phyloP scores from a whole-genome alignment of 2,797 vertebrate species.

The Simalia tracyae region DNA sequence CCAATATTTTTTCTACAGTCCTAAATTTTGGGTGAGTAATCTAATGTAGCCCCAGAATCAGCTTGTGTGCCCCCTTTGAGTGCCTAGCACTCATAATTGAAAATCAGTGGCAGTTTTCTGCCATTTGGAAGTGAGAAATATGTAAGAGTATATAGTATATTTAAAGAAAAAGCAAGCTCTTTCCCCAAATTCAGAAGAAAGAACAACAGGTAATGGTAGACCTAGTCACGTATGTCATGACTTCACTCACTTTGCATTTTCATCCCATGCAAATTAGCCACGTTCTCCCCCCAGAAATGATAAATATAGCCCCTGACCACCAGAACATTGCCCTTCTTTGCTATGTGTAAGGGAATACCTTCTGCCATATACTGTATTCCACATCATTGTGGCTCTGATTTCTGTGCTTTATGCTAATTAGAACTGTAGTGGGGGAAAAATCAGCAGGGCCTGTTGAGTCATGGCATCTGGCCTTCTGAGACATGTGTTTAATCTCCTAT shows the following conservation, averaged over 20 bases:
- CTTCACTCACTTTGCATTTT: background rate
- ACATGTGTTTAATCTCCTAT: background rate
- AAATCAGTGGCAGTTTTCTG: background rate
- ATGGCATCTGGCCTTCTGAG: background rate
- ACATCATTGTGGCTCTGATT: background rate
- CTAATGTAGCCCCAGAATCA: background rate
- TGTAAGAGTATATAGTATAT: background rate
- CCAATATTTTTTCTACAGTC: background rate
- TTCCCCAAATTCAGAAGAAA: background rate
- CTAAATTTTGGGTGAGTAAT: background rate
- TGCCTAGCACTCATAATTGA: too few relatives aligned
- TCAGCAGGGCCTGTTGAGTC: background rate
- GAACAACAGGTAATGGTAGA: background rate
- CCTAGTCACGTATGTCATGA: background rate
- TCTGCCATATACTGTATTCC: background rate
- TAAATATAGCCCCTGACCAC: background rate
- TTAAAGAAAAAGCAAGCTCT: background rate
- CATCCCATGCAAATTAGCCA: background rate
- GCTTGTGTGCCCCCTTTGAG: background rate
- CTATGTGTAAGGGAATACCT: background rate
- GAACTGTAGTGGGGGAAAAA: background rate
- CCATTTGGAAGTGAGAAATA: background rate
- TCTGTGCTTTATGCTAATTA: background rate
- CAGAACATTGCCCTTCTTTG: background rate
- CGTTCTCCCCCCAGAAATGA: background rate